phyloP scores from a whole-genome alignment of 2,888 invertebrate genomes.

The Tanytarsus gracilentus region DNA sequence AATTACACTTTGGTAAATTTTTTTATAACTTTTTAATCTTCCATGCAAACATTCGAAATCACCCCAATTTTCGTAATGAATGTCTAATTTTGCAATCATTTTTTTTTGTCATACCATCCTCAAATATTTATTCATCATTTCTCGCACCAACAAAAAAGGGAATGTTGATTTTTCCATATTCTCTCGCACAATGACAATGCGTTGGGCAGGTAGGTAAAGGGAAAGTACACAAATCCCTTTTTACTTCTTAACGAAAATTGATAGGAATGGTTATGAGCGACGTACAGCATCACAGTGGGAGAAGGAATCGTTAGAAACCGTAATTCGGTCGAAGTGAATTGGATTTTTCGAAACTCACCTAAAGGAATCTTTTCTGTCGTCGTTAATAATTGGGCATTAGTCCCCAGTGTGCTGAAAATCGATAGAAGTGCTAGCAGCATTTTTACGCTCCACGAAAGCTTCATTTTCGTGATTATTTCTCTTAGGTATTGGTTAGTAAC shows the following conservation, averaged over 20 bases:
- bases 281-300: neutral
- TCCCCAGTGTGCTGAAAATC: slow-evolving; percentile 29
- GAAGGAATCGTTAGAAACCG: neutral
- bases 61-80: too few species aligned
- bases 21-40: too few species aligned
- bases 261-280: neutral
- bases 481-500: too few species aligned
- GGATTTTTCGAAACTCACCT: neutral
- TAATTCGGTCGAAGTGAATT: neutral
- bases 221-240: neutral
- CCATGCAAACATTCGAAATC: too few species aligned
- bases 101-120: too few species aligned
- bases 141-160: neutral
- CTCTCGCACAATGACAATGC: too few species aligned
- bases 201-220: neutral
- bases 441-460: slow-evolving; percentile 21
- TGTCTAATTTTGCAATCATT: too few species aligned
- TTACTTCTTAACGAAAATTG: slow-evolving; percentile 1
- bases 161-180: too few species aligned
- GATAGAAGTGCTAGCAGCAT: slow-evolving; percentile 12
- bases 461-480: slow-evolving; percentile 18
- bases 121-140: too few species aligned
- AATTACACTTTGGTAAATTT: too few species aligned
- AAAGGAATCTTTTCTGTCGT: slow-evolving; percentile 43
- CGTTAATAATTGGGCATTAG: slow-evolving; percentile 41